Evolutionary conservation across 1,140 invertebrate species (phyloP), one percentile per base, ranked within the genome.

Genomic region (Cydia pomonella): DNA sequence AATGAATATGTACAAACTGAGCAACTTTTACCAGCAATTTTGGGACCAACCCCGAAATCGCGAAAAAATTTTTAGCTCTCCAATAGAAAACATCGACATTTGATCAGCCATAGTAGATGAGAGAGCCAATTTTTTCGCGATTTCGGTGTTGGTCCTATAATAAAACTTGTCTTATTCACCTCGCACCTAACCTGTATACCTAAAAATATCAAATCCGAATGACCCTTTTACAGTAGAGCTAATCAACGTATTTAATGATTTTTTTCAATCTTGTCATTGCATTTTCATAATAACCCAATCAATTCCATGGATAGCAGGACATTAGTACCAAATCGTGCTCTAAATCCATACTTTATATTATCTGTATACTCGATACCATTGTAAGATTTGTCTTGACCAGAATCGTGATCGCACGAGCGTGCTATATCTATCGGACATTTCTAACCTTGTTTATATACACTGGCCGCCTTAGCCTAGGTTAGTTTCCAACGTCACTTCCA

Each of bases 371-470:
- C 53, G 53, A 59, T 59, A 59, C 53, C 53, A 66, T 66, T 38
- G 27, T 18, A 33, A 33, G 23, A 69, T 69, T 69, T 29, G 27
- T 69, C 64, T 4, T 0, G 64, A 38, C 27, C 29, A 69, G 29
- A 23, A 69, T 33, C 64, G 64, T 69, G 64, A 69, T 33, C 64
- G 7, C 64, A 69, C 64, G 64, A 69, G 29, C 64, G 27, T 18
- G 64, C 33, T 41, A 9, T 69, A 69, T 21, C 64, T 77, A 77
- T 73, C 80, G 76, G 75, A 81, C 77, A 73, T 71, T 69, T 50
- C 75, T 72, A 76, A 44, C 75, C 75, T 73, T 76, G 75, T 53
- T 59, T 66, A 66, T 73, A 73, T 76, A 10, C 27, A 66, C 16
- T 29, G 63, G 1, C 63, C 63, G 63, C 10, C 64, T 18, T 69